phyloP scores from a whole-genome alignment of 2,888 invertebrate genomes.

The Erpobdella octoculata region DNA sequence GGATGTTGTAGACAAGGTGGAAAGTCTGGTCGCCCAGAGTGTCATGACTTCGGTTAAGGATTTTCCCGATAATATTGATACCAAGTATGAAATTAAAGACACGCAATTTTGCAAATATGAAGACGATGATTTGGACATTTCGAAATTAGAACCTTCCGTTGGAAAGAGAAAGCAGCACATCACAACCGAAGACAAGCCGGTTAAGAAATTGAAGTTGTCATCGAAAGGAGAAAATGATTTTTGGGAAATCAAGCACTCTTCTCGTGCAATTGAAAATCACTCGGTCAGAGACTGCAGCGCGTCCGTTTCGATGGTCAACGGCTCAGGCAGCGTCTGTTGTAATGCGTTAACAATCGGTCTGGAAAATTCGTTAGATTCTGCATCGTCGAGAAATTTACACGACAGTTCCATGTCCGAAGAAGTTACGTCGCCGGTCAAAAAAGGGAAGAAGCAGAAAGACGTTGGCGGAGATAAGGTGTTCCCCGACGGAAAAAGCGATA shows the following conservation, averaged over 20 bases:
- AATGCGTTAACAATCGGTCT: neutral
- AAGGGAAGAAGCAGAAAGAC: neutral
- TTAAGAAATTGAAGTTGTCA: neutral
- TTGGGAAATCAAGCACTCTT: neutral
- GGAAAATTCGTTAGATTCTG: neutral
- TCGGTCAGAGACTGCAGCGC: neutral
- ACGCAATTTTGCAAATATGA: neutral
- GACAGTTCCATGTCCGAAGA: neutral
- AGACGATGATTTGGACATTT: neutral
- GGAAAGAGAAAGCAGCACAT: neutral
- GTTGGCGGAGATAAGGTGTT: neutral
- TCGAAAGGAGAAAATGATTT: neutral
- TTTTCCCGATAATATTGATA: neutral
- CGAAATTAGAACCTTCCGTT: neutral
- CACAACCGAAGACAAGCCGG: neutral
- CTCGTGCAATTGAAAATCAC: neutral
- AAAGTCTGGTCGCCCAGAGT: constrained; percentile 11
- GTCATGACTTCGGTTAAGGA: neutral
- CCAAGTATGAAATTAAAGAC: neutral
- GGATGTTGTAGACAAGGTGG: constrained; percentile 18
- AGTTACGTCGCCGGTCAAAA: neutral
- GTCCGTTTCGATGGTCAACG: neutral
- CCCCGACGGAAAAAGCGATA: neutral
- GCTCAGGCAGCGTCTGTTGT: too few relatives aligned
- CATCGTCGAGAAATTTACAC: neutral